These are phyloP conservation scores for Actenoides lindsayi DNA, from an alignment of 2,113 vertebrate species.

Conservation along the genomic window DNA sequence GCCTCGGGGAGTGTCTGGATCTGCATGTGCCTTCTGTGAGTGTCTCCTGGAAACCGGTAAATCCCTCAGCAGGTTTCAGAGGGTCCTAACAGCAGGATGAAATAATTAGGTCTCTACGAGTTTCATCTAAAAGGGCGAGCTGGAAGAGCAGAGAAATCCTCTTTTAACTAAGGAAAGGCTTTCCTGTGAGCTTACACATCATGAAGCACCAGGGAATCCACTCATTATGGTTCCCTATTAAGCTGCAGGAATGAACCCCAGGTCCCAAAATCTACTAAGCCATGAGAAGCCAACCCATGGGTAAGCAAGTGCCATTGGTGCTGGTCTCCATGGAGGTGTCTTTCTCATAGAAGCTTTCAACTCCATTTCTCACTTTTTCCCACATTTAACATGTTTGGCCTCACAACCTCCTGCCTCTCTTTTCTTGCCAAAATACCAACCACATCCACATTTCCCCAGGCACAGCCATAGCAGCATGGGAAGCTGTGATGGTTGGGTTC, in stretches of 20 bases:
- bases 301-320: not conserved
- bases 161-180: not conserved
- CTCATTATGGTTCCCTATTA: not conserved
- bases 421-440: not conserved
- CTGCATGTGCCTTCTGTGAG: not conserved
- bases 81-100: not conserved
- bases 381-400: not conserved
- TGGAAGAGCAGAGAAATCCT: not conserved
- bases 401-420: not conserved
- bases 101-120: not conserved
- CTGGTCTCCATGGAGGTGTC: not conserved
- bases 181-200: not conserved
- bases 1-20: not conserved
- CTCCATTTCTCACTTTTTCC: not conserved
- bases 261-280: not conserved
- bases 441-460: accelerated
- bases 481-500: not conserved
- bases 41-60: not conserved
- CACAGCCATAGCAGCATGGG: not conserved
- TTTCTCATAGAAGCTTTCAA: not conserved
- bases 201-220: not conserved
- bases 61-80: not conserved
- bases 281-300: not conserved
- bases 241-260: not conserved
- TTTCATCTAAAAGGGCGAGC: not conserved